Conservation (phyloP, 2,888 invertebrate genomes). For the Latheticus oryzae region DNA sequence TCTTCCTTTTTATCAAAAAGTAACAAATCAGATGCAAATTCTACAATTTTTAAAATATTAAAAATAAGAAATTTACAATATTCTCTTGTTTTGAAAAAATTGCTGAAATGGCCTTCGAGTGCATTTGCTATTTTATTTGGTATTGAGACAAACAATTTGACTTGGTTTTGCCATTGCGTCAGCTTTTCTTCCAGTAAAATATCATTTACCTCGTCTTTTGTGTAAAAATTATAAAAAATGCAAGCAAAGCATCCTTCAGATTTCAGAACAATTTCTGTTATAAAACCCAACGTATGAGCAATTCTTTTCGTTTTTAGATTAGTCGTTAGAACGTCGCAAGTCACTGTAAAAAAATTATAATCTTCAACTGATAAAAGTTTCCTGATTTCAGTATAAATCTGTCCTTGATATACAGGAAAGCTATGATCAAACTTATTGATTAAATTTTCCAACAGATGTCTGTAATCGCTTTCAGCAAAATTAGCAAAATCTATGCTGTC, state of each 20-base stretch:
- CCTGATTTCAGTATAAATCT: constrained; percentile 64
- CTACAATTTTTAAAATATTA: constrained; percentile 72
- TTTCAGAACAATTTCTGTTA: constrained; percentile 68
- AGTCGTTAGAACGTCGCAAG: constrained; percentile 66
- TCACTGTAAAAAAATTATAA: constrained; percentile 65
- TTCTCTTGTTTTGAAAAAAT: constrained; percentile 69
- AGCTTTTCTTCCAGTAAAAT: constrained; percentile 58
- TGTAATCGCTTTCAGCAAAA: constrained; percentile 66
- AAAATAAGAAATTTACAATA: constrained; percentile 72
- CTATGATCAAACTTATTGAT: constrained; percentile 68
- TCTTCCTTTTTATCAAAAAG: constrained; percentile 58
- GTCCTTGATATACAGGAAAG: constrained; percentile 69
- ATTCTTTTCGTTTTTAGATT: constrained; percentile 65
- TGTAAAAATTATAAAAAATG: constrained; percentile 52
- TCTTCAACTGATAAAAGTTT: constrained; percentile 71
- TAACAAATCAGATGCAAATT: constrained; percentile 69
- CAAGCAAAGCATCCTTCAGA: constrained; percentile 71
- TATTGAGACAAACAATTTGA: constrained; percentile 74
- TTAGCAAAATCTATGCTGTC: constrained; percentile 66
- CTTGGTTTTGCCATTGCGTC: constrained; percentile 63
- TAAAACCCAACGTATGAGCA: constrained; percentile 60
- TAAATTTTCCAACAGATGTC: constrained; percentile 67
- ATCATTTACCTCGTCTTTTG: constrained; percentile 48
- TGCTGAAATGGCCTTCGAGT: constrained; percentile 69
- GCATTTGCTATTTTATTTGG: constrained; percentile 80